Evolutionary conservation across 2,113 vertebrate genomes (phyloP), one percentile per base, ranked within the genome.

Genomic region (Oreochromis tanganicae): DNA sequence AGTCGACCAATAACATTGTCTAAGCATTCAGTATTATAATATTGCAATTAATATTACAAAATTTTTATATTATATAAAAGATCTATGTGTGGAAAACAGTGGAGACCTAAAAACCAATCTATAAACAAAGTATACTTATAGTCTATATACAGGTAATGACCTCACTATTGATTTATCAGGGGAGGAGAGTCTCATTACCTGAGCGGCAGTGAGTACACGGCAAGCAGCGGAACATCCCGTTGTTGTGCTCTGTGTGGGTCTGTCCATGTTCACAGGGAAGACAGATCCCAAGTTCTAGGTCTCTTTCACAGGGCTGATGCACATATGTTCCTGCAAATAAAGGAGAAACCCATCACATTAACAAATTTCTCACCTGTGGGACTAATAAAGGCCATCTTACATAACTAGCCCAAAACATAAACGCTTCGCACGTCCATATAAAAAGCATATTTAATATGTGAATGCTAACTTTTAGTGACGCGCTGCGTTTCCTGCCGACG

Each of bases 201-300:
- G 50, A 90, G 86, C 96, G 96, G 61, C 96, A 97, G 86, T 95
- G 95, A 3, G 94, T 96, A 17, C 96, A 97, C 11, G 94, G 96
- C 88, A 97, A 82, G 84, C 96, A 97, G 88, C 95, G 94, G 80
- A 87, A 90, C 96, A 97, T 97, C 84, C 96, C 96, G 9, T 96
- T 97, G 78, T 96, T 94, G 85, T 97, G 96, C 81, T 96, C 96
- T 0, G 96, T 96, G 94, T 96, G 96, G 2, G 96, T 96, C 88
- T 89, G 89, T n/a, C 95, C 96, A 2, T 90, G 55, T 32, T 96
- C 95, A 57, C 96, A 97, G 6, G 88, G 29, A 2, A 79, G 36
- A 32, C 96, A 97, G 0, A 9, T 90, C 16, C 96, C 96, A 1
- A 34, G 78, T 34, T 96, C 93, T 9, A 86, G 88, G 81, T 96